Percentiles rank a stretch among this genome's conserved stretches.
Conservation (phyloP, 2,888 invertebrate species). For the Apeira syringaria region DNA sequence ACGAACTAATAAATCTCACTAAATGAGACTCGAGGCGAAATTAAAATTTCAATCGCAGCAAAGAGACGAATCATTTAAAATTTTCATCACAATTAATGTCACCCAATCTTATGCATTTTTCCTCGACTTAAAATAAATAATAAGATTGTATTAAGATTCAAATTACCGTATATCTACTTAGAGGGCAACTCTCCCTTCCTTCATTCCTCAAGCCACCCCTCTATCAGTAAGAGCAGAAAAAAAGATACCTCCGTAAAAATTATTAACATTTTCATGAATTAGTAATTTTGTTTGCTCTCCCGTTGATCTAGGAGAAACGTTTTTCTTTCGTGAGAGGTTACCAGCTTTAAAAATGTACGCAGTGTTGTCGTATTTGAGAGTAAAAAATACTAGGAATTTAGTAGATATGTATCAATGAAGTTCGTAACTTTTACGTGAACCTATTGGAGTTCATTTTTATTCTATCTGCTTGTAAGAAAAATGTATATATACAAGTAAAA, state of each 20-base stretch:
- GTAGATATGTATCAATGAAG: constrained; percentile 29
- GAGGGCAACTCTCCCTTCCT: constrained; percentile 45
- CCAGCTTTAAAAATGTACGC: constrained; percentile 46
- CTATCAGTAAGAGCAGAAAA: constrained; percentile 48
- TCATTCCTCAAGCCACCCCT: constrained; percentile 51
- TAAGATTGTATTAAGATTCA: constrained; percentile 72
- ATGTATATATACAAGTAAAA: too few species aligned
- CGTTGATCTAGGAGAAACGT: constrained; percentile 45
- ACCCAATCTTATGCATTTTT: constrained; percentile 56
- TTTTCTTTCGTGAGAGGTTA: constrained; percentile 38
- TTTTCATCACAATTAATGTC: constrained; percentile 47
- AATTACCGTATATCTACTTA: constrained; percentile 72
- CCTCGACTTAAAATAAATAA: constrained; percentile 71
- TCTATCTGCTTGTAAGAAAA: not conserved
- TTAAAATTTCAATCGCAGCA: constrained; percentile 48
- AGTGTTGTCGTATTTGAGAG: constrained; percentile 24
- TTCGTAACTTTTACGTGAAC: constrained; percentile 19
- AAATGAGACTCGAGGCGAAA: constrained; percentile 37
- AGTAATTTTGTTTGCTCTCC: constrained; percentile 56
- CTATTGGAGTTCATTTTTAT: constrained; percentile 3
- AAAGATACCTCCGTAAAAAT: constrained; percentile 58
- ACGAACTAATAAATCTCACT: constrained; percentile 31
- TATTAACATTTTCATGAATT: constrained; percentile 71
- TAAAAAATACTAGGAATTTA: constrained; percentile 27
- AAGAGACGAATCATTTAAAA: constrained; percentile 43